These are phyloP conservation scores for Zalophus californianus DNA, from an alignment of 2,797 vertebrate species.

Conservation along the genomic window DNA sequence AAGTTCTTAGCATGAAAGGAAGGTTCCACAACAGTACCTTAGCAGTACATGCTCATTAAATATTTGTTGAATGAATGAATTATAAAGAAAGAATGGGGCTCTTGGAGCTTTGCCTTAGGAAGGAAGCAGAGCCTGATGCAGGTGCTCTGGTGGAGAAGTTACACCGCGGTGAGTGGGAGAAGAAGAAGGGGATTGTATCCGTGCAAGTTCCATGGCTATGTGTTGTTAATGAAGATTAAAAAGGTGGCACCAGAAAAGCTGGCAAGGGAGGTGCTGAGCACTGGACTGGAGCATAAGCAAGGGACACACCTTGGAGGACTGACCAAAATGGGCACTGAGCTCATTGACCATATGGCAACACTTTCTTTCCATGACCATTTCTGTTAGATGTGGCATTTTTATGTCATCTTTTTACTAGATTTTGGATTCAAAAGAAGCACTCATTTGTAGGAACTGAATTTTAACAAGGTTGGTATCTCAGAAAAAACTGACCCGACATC, in stretches of 20 bases:
- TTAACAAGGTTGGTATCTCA: constrained; percentile 58
- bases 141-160: background rate
- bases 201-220: background rate
- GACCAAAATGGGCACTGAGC: background rate
- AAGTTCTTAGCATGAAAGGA: background rate
- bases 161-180: background rate
- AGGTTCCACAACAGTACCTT: background rate
- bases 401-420: constrained; percentile 14
- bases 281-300: fast-evolving
- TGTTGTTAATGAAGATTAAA: background rate
- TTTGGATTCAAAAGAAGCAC: constrained; percentile 54
- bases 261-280: background rate
- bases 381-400: background rate
- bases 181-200: background rate
- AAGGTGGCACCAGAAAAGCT: background rate
- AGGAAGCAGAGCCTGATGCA: background rate
- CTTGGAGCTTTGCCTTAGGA: background rate
- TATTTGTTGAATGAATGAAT: background rate
- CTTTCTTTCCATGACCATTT: background rate
- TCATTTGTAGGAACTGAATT: constrained; percentile 30
- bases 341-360: background rate
- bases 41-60: background rate
- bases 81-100: background rate
- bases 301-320: background rate
- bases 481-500: constrained; percentile 56